Conservation (phyloP, 2,888 invertebrate genomes). For the Pardosa pseudoannulata region DNA sequence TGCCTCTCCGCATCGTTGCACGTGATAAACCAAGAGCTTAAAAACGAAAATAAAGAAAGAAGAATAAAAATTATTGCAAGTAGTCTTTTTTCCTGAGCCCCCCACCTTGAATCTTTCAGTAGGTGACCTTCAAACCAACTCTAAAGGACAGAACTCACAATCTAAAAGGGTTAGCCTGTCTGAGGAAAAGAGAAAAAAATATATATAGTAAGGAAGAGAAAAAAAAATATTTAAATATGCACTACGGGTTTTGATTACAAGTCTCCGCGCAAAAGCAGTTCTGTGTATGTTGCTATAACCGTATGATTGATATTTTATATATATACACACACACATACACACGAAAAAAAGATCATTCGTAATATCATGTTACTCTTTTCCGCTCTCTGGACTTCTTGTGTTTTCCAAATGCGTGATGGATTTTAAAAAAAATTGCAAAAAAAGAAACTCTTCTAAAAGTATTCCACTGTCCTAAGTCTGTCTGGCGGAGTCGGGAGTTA, state of each 20-base stretch:
- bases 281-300: neutral
- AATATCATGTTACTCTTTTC: constrained; percentile 14
- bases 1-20: constrained; percentile 67
- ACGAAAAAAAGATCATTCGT: neutral
- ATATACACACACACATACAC: too few species aligned
- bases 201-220: constrained; percentile 18
- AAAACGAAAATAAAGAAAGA: constrained; percentile 20
- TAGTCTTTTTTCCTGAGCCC: constrained; percentile 36
- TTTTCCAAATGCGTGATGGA: too few species aligned
- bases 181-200: too few species aligned
- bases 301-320: neutral
- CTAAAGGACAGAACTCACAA: constrained; percentile 50
- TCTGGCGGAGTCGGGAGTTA: neutral
- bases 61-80: constrained; percentile 29
- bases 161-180: constrained; percentile 44
- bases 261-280: neutral
- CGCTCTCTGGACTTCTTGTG: neutral
- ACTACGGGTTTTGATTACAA: constrained; percentile 51
- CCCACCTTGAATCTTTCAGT: constrained; percentile 63
- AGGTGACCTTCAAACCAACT: constrained; percentile 64
- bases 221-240: constrained; percentile 59
- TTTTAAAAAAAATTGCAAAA: neutral
- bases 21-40: constrained; percentile 61
- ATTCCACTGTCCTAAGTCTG: neutral
- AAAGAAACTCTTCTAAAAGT: constrained; percentile 9